Evolutionary conservation across 2,888 invertebrate species (phyloP).

Genomic region (Drosophila robusta): DNA sequence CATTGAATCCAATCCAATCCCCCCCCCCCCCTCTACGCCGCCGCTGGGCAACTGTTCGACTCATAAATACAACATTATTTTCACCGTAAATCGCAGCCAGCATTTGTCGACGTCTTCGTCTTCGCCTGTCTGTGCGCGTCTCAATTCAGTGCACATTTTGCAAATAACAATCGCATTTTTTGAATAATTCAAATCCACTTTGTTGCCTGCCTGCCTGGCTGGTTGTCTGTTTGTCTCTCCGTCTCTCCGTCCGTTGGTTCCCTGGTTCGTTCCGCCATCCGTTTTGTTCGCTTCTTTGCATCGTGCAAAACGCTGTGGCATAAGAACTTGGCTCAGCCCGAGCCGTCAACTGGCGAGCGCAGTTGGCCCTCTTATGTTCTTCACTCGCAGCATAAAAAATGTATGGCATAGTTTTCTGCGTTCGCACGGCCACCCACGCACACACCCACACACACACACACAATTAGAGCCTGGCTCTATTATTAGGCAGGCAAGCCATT

Average conservation of each 20-base stretch:
- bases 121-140: slow-evolving; percentile 69
- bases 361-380: slow-evolving; percentile 56
- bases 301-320: slow-evolving; percentile 60
- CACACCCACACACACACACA: slow-evolving; percentile 25
- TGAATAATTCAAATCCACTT: slow-evolving; percentile 80
- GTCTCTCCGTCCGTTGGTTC: slow-evolving; percentile 19
- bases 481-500: slow-evolving; percentile 57
- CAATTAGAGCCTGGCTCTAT: slow-evolving; percentile 53
- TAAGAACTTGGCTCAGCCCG: slow-evolving; percentile 44
- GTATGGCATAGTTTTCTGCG: slow-evolving; percentile 77
- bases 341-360: slow-evolving; percentile 67
- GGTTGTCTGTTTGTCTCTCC: slow-evolving; percentile 9
- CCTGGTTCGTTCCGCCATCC: slow-evolving; percentile 25
- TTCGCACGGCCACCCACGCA: slow-evolving; percentile 25
- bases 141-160: slow-evolving; percentile 81
- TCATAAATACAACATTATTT: slow-evolving; percentile 78
- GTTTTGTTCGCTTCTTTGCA: slow-evolving; percentile 46
- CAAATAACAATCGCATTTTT: slow-evolving; percentile 81
- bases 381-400: slow-evolving; percentile 64
- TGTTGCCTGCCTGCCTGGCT: slow-evolving; percentile 65
- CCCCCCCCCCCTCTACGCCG: not conserved
- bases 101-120: slow-evolving; percentile 61
- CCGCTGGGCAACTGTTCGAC: slow-evolving; percentile 57
- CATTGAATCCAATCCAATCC: slow-evolving; percentile 36
- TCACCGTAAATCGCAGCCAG: slow-evolving; percentile 59